These are phyloP conservation scores for Scaptomyza pallida DNA, from an alignment of 1,140 invertebrate genomes.

Conservation along the genomic window DNA sequence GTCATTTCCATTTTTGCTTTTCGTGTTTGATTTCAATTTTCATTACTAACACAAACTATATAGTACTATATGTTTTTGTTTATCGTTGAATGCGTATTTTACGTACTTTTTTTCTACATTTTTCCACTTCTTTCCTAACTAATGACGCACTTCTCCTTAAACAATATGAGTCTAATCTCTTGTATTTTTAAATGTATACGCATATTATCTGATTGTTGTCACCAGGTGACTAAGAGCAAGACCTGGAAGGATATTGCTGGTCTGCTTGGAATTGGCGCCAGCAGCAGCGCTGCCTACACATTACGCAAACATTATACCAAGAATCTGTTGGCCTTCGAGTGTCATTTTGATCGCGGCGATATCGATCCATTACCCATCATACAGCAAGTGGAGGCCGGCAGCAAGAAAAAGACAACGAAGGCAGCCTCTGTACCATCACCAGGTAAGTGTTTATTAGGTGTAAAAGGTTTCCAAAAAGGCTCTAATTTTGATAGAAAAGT, in stretches of 20 bases:
- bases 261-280: slow-evolving; percentile 95
- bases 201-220: slow-evolving; percentile 59
- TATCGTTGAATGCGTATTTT: slow-evolving; percentile 23
- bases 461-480: no score
- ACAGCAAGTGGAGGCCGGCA: slow-evolving; percentile 94
- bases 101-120: slow-evolving; percentile 19
- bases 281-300: slow-evolving; percentile 98
- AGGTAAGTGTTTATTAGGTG: slow-evolving; percentile 85
- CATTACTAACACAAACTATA: slow-evolving; percentile 26
- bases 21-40: not conserved
- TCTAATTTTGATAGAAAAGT: no score
- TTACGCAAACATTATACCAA: slow-evolving; percentile 98
- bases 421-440: slow-evolving; percentile 93
- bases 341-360: slow-evolving; percentile 97
- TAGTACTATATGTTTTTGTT: not conserved
- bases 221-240: slow-evolving; percentile 98
- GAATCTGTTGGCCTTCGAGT: slow-evolving; percentile 97
- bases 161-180: slow-evolving; percentile 8
- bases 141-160: slow-evolving; percentile 1
- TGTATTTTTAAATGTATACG: slow-evolving; percentile 33
- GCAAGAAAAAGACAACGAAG: slow-evolving; percentile 94
- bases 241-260: slow-evolving; percentile 99
- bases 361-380: slow-evolving; percentile 98
- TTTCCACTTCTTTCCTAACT: slow-evolving; percentile 15
- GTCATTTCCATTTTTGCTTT: no score